These are phyloP conservation scores for Todiramphus chloris DNA, from an alignment of 2,113 vertebrate genomes.

Conservation along the genomic window DNA sequence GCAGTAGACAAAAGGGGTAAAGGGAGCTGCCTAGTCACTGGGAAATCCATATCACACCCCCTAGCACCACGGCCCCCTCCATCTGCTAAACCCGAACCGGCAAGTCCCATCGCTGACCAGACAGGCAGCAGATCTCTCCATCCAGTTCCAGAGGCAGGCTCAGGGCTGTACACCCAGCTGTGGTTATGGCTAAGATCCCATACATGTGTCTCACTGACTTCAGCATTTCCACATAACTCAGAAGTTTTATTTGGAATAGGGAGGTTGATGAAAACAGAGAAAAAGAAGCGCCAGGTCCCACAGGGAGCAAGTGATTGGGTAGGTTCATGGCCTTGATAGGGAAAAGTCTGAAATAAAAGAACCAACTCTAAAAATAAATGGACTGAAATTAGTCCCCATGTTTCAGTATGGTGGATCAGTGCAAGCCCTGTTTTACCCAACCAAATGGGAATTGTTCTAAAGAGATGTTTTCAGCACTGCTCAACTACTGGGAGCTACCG, in stretches of 20 bases:
- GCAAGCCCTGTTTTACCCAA: background rate
- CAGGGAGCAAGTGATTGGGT: background rate
- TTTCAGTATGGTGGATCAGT: background rate
- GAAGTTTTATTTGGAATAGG: conserved; percentile 41
- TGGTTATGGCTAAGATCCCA: background rate
- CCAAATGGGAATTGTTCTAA: background rate
- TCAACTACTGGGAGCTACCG: background rate
- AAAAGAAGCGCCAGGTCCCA: background rate
- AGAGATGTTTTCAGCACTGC: background rate
- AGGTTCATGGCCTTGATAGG: background rate
- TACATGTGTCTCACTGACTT: background rate
- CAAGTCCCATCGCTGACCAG: background rate
- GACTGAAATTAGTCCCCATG: background rate
- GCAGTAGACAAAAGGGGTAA: background rate
- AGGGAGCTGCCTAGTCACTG: background rate
- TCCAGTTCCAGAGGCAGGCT: background rate
- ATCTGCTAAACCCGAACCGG: background rate
- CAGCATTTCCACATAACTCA: conserved; percentile 26
- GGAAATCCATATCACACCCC: fast-evolving
- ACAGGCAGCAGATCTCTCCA: background rate
- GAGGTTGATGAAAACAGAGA: conserved; percentile 17
- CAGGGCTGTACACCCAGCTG: conserved; percentile 1
- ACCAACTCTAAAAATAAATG: conserved; percentile 21
- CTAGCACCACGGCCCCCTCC: background rate
- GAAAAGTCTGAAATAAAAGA: conserved; percentile 27